Evolutionary conservation across 2,113 vertebrate species (phyloP).

Genomic region (Plecotus auritus): DNA sequence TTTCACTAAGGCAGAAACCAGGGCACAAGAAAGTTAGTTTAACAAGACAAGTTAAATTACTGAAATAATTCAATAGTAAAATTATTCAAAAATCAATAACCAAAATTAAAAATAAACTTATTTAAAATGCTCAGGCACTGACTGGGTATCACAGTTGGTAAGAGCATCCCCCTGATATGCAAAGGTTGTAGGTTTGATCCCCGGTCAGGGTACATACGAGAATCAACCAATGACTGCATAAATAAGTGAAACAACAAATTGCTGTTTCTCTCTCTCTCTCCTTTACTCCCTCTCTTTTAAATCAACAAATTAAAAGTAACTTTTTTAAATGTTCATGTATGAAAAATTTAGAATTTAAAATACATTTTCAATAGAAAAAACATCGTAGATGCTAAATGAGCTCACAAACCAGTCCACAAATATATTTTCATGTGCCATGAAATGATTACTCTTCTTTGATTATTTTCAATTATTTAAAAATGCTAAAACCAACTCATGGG

Average conservation of each 20-base stretch:
- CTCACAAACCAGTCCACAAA: background rate
- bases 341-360: slow-evolving; percentile 20
- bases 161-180: background rate
- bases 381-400: background rate
- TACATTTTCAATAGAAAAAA: slow-evolving; percentile 22
- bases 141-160: background rate
- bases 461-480: slow-evolving; percentile 9
- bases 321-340: background rate
- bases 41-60: background rate
- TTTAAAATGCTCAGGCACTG: background rate
- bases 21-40: background rate
- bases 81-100: background rate
- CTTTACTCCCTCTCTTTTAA: background rate
- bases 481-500: background rate
- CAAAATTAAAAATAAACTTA: background rate
- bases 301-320: background rate
- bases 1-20: slow-evolving; percentile 8
- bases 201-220: background rate
- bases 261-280: background rate
- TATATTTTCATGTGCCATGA: slow-evolving; percentile 9
- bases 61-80: slow-evolving; percentile 28
- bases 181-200: background rate
- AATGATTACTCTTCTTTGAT: background rate
- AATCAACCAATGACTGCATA: background rate
- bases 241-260: background rate